Evolutionary conservation across 2,888 invertebrate species (phyloP).

Genomic region (Rhimphoctona megacephalus): DNA sequence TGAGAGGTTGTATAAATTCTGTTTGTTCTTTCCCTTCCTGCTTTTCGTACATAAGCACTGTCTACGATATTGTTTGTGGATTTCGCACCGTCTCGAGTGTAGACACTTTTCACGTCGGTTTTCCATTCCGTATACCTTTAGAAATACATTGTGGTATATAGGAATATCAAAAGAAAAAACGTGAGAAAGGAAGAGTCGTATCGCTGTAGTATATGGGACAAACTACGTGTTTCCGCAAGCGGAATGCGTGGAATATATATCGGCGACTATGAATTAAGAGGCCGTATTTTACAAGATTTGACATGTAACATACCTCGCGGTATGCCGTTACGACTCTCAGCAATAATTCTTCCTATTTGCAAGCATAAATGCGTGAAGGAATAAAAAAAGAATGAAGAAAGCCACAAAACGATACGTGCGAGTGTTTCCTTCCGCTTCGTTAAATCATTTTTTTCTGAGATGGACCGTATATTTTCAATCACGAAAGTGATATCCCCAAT

Average conservation of each 20-base stretch:
- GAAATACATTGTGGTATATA: slow-evolving; percentile 15
- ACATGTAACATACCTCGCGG: neutral
- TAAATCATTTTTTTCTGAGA: slow-evolving; percentile 18
- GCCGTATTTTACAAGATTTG: neutral
- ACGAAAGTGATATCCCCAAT: neutral
- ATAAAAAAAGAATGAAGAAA: neutral
- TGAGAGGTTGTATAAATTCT: neutral
- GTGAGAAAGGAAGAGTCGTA: neutral
- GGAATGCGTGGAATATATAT: neutral
- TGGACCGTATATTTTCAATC: neutral
- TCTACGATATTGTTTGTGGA: slow-evolving; percentile 21
- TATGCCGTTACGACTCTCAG: neutral
- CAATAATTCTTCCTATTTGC: neutral
- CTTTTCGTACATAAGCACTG: slow-evolving; percentile 1
- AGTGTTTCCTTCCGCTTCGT: slow-evolving; percentile 15
- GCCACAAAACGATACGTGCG: neutral
- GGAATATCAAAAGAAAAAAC: neutral
- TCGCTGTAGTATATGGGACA: slow-evolving; percentile 2
- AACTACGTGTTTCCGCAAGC: slow-evolving; percentile 11
- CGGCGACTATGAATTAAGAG: neutral
- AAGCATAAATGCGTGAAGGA: neutral
- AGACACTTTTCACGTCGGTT: slow-evolving; percentile 4
- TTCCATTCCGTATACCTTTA: slow-evolving; percentile 1
- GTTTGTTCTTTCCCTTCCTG: slow-evolving; percentile 24
- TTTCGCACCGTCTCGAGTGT: slow-evolving; percentile 18